These are phyloP conservation scores for Blastomussa wellsi DNA, from an alignment of 92 coral and sea anemone species.

Conservation along the genomic window DNA sequence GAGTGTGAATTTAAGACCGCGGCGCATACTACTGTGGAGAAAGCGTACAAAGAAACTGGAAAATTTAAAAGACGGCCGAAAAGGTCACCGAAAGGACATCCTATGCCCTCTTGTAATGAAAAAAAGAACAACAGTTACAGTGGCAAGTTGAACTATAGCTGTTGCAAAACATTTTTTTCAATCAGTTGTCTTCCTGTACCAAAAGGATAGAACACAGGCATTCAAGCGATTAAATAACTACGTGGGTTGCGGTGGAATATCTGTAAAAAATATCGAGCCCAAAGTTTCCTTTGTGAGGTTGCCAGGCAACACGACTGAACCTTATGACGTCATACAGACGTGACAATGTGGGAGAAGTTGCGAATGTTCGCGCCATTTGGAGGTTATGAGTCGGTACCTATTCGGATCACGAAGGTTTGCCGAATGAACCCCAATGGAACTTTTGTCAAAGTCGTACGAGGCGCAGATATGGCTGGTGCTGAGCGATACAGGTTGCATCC, in stretches of 20 bases:
- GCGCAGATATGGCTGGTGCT: background rate
- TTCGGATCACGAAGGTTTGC: background rate
- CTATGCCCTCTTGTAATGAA: background rate
- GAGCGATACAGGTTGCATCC: background rate
- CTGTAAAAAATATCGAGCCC: background rate
- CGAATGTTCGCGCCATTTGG: background rate
- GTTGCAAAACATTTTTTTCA: background rate
- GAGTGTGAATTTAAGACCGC: background rate
- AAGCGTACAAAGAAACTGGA: background rate
- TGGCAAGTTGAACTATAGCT: background rate
- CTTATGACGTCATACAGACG: background rate
- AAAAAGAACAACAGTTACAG: background rate
- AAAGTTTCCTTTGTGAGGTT: background rate
- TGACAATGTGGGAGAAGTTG: background rate
- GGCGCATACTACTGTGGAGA: background rate
- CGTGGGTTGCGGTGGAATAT: too few relatives aligned
- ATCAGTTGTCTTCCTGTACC: background rate
- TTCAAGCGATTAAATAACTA: background rate
- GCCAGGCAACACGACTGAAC: background rate
- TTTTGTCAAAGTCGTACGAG: background rate
- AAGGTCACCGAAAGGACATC: background rate
- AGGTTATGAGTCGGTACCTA: background rate
- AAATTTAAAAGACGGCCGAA: background rate
- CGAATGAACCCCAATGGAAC: background rate
- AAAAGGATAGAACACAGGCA: background rate